Conservation (phyloP, 1,140 invertebrate genomes). For the Laodelphax striatellus region DNA sequence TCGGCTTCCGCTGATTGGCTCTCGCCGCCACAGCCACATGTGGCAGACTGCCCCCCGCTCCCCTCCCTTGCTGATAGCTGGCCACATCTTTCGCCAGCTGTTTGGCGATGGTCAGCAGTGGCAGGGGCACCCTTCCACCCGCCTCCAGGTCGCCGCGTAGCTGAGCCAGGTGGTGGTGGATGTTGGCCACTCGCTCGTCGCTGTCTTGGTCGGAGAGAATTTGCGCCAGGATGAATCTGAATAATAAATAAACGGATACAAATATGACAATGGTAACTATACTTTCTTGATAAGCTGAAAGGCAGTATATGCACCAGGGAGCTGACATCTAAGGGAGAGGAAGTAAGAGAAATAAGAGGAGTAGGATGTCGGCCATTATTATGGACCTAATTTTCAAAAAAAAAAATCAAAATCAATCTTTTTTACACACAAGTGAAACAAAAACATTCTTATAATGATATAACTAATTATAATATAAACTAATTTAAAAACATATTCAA, state of each 20-base stretch:
- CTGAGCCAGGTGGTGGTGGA: slow-evolving; percentile 57
- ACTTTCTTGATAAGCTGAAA: too few relatives aligned
- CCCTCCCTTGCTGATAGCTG: slow-evolving; percentile 72
- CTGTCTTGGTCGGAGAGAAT: slow-evolving; percentile 66
- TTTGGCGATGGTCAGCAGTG: slow-evolving; percentile 82
- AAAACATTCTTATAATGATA: too few relatives aligned
- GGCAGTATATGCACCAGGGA: too few relatives aligned
- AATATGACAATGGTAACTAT: too few relatives aligned
- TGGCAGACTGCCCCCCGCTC: slow-evolving; percentile 81
- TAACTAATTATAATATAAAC: too few relatives aligned
- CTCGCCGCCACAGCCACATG: slow-evolving; percentile 68
- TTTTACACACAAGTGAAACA: too few relatives aligned
- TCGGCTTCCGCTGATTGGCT: slow-evolving; percentile 59
- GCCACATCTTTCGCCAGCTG: slow-evolving; percentile 90
- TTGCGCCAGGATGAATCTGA: slow-evolving; percentile 61
- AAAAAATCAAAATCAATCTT: too few relatives aligned
- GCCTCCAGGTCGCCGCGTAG: slow-evolving; percentile 53
- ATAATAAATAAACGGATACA: slow-evolving; percentile 17
- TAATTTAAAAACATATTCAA: too few relatives aligned
- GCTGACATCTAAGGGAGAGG: too few relatives aligned
- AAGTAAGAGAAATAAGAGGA: too few relatives aligned
- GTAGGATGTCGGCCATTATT: too few relatives aligned
- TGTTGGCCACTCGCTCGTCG: slow-evolving; percentile 76
- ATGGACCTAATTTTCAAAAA: too few relatives aligned
- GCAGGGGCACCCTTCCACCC: slow-evolving; percentile 54